phyloP scores from a whole-genome alignment of 1,140 invertebrate species.

The Stenopsyche tienmushanensis region DNA sequence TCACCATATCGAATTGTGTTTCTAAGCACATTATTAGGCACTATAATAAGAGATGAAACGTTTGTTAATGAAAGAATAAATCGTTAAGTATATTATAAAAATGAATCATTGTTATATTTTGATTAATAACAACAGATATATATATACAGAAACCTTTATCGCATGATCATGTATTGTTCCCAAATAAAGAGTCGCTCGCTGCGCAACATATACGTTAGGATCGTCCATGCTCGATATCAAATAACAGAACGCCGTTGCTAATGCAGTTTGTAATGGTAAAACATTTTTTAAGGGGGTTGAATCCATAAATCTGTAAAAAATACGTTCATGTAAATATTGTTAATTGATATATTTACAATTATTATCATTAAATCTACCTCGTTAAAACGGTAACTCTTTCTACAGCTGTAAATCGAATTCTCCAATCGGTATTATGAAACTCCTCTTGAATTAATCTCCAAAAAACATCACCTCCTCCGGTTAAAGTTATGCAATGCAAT shows the following conservation, averaged over 20 bases:
- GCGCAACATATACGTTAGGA: constrained; percentile 90
- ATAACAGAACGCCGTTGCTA: constrained; percentile 97
- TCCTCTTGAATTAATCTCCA: constrained; percentile 92
- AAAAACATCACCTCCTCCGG: constrained; percentile 90
- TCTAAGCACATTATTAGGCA: constrained; percentile 84
- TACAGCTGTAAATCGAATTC: constrained; percentile 87
- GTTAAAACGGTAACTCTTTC: constrained; percentile 91
- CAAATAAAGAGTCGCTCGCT: constrained; percentile 88
- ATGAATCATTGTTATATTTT: constrained; percentile 36
- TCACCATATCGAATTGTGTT: constrained; percentile 91
- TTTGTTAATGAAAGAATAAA: too few relatives aligned
- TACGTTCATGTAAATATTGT: not conserved
- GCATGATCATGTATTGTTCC: constrained; percentile 91
- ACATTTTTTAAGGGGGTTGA: constrained; percentile 81
- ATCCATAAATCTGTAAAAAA: constrained; percentile 76
- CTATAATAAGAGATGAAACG: constrained; percentile 58
- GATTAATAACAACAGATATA: not conserved
- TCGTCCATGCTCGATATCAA: constrained; percentile 96
- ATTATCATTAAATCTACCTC: constrained; percentile 44
- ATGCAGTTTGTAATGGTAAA: constrained; percentile 83
- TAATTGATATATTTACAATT: not conserved
- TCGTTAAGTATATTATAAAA: too few relatives aligned
- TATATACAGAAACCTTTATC: constrained; percentile 59
- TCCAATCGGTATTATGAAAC: constrained; percentile 90
- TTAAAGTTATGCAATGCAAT: constrained; percentile 91